Conservation (phyloP, 2,113 vertebrate genomes). For the Elephantulus edwardii region DNA sequence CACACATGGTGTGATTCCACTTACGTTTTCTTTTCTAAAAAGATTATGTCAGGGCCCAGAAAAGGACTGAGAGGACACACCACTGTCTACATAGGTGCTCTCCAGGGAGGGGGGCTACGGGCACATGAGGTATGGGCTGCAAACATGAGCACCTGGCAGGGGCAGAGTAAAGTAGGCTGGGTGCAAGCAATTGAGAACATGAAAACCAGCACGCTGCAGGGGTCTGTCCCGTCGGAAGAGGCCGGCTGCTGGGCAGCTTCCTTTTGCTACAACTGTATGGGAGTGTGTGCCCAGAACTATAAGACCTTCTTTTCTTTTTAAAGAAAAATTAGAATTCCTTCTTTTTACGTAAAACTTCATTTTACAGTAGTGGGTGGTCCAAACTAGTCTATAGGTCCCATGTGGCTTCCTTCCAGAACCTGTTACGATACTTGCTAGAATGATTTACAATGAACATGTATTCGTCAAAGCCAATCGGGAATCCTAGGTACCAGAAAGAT, state of each 20-base stretch:
- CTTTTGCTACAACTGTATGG: neutral
- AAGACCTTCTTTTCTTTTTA: neutral
- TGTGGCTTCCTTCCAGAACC: neutral
- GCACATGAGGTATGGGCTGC: neutral
- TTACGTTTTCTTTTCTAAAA: too few relatives aligned
- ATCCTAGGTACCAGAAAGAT: neutral
- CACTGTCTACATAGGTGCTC: neutral
- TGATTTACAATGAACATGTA: neutral
- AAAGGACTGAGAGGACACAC: neutral
- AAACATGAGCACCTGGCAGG: neutral
- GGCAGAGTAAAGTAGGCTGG: too few relatives aligned
- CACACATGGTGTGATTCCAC: neutral
- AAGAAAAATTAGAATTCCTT: neutral
- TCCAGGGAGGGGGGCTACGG: neutral
- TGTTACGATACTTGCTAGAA: neutral
- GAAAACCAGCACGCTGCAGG: neutral
- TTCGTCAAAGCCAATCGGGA: neutral
- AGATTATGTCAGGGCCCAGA: too few relatives aligned
- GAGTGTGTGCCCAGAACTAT: neutral
- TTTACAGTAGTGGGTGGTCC: neutral
- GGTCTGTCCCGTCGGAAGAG: neutral
- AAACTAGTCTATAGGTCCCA: neutral
- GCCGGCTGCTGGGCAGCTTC: neutral
- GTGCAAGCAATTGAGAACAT: neutral
- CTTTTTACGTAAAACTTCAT: neutral